A percentile compares a stretch with the other conserved stretches of the same genome.
Evolutionary conservation across 2,113 vertebrate species (phyloP).

Genomic region (Lepidothrix coronata): DNA sequence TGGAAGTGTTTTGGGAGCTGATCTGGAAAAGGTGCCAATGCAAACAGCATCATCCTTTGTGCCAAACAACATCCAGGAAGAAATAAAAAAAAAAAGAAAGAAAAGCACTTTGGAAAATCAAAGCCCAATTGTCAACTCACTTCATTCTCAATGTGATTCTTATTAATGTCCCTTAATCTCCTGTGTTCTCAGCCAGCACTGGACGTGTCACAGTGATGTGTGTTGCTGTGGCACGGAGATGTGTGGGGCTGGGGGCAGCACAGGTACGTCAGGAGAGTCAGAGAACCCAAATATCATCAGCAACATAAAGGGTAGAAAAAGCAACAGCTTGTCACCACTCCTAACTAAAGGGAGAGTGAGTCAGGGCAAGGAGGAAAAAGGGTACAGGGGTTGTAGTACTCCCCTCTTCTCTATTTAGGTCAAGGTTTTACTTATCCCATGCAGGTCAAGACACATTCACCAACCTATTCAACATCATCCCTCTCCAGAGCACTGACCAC

Average conservation of each 20-base stretch:
- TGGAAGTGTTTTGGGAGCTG: neutral
- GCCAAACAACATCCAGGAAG: neutral
- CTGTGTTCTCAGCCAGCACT: neutral
- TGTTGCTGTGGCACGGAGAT: neutral
- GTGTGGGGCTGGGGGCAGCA: neutral
- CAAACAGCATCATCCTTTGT: conserved; percentile 22
- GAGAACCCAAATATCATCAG: neutral
- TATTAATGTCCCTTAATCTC: neutral
- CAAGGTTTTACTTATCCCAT: neutral
- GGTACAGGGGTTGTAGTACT: fast-evolving
- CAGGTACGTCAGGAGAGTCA: neutral
- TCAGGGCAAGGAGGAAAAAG: neutral
- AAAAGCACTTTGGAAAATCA: conserved; percentile 21
- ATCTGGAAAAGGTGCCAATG: conserved; percentile 52
- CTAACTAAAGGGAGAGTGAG: neutral
- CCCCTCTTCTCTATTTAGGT: neutral
- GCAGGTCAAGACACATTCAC: neutral
- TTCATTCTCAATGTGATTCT: neutral
- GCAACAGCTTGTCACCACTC: neutral
- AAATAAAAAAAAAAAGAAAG: neutral
- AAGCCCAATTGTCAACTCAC: neutral
- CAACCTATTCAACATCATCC: neutral
- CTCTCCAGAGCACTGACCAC: neutral
- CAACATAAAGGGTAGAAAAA: neutral
- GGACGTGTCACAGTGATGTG: fast-evolving